Evolutionary conservation across 2,797 vertebrate species (phyloP), one percentile per base, ranked within the genome.

Genomic region (Tangara arthus): DNA sequence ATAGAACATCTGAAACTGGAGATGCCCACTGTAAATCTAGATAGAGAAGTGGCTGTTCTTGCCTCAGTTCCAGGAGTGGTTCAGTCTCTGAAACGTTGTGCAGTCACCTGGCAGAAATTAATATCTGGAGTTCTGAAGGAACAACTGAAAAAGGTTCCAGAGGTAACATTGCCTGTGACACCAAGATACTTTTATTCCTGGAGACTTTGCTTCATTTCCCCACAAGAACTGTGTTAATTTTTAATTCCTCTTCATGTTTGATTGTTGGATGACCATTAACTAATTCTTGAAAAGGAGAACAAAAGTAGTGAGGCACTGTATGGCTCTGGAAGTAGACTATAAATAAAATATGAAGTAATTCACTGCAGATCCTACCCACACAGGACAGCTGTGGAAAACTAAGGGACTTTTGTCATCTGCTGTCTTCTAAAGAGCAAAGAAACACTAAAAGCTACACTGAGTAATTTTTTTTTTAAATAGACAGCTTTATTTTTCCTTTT

Each of bases 41-140:
- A 98, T 22, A 93, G 94, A 11, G 98, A 98, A 12, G 95, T 98
- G 65, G 57, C 97, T 2, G 83, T 90, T 7, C 95, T 99, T 75
- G 97, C 98, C 8, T 77, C 89, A 16, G 93, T 97, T 94, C 65
- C 90, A 17, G 97, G 97, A 44, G 93, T 97, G 9, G 79, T 99
- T 30, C 98, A 98, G 32, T 86, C 95, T 52, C 90, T 99, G 96
- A 98, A 99, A 92, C 98, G 97, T 28, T 98, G 97, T 90, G 98
- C 98, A 85, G 95, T 98, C 92, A 98, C 98, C 94, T 99, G 99
- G 99, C 97, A 99, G 87, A 97, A 97, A 53, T 98, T 99, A 91
- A 98, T 99, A 93, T 98, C 98, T 1, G 49, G 96, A 39, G 97
- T 98, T 26, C 65, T 99, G 11, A 98, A 99, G 89, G 97, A 98